Evolutionary conservation across 2,888 invertebrate species (phyloP).

Genomic region (Hydraecia micacea): DNA sequence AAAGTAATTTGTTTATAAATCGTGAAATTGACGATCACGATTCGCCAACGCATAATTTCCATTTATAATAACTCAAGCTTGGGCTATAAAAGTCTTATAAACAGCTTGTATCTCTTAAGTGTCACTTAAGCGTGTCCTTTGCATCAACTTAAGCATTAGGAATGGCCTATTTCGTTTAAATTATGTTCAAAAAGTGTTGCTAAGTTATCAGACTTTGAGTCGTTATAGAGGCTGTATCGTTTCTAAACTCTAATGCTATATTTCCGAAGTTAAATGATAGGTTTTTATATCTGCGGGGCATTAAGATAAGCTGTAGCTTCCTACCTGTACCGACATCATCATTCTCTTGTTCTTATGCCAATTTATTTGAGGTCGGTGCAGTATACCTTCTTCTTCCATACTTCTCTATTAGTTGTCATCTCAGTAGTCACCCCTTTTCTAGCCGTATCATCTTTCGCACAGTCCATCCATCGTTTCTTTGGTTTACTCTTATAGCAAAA

Average conservation of each 20-base stretch:
- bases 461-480: not conserved
- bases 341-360: too few relatives aligned
- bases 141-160: not conserved
- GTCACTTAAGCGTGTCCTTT: not conserved
- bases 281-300: not conserved
- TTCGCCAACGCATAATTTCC: constrained; percentile 6
- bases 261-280: not conserved
- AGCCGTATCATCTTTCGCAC: not conserved
- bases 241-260: not conserved
- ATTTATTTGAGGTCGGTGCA: not conserved
- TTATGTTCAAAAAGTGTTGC: not conserved
- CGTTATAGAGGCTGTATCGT: not conserved
- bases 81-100: constrained; percentile 7
- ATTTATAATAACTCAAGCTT: constrained; percentile 7
- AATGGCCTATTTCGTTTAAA: not conserved
- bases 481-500: not conserved
- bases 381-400: not conserved
- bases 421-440: not conserved
- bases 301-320: not conserved
- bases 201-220: not conserved
- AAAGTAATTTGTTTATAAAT: constrained; percentile 32
- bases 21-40: constrained; percentile 29
- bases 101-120: constrained; percentile 5
- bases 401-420: not conserved
- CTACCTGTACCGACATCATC: not conserved